These are phyloP conservation scores for Eretmochelys imbricata DNA, from an alignment of 2,113 vertebrate genomes.

Conservation along the genomic window DNA sequence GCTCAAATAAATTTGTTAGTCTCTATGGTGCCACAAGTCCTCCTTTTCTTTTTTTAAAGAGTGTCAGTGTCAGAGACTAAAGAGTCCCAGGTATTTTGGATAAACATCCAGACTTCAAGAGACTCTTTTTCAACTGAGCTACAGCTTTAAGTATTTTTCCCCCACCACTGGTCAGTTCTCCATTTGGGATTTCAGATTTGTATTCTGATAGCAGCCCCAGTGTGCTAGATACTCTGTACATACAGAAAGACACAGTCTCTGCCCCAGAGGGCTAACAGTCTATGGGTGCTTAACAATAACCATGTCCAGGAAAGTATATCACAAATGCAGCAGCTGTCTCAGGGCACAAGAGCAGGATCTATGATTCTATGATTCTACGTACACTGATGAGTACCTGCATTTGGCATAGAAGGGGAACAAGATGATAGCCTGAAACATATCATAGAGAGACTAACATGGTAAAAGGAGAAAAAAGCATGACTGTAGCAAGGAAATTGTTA, in stretches of 20 bases:
- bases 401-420: not conserved
- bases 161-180: not conserved
- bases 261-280: not conserved
- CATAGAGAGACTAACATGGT: not conserved
- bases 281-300: not conserved
- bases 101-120: not conserved
- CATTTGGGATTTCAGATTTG: not conserved
- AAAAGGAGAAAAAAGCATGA: not conserved
- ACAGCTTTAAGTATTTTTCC: not conserved
- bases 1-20: no score
- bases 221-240: not conserved
- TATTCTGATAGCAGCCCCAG: not conserved
- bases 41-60: no score
- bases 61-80: not conserved
- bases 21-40: no score
- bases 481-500: not conserved
- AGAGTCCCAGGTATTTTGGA: not conserved
- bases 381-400: not conserved
- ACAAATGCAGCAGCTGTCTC: not conserved
- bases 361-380: not conserved
- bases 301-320: not conserved
- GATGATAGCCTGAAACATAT: not conserved
- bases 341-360: not conserved
- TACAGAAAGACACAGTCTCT: not conserved
- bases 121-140: not conserved